phyloP scores from a whole-genome alignment of 2,888 invertebrate genomes.

The Linnaemya tessellans region DNA sequence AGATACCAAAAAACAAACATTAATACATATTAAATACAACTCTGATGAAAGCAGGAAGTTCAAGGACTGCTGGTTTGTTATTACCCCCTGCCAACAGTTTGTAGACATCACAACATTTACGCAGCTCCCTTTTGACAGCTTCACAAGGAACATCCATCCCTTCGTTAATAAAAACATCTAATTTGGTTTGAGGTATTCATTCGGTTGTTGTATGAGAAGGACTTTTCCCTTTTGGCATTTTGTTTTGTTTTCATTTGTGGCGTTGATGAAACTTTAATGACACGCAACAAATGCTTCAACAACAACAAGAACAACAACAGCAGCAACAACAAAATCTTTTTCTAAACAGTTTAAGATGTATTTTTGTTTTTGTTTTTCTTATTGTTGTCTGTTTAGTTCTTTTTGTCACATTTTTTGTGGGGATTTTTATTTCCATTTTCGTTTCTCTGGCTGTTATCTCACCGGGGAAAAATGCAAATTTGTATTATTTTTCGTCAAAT shows the following conservation, averaged over 20 bases:
- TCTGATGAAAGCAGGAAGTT: constrained; percentile 43
- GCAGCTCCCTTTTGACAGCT: constrained; percentile 32
- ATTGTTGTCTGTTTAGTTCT: constrained; percentile 27
- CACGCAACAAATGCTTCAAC: constrained; percentile 69
- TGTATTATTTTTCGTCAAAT: constrained; percentile 56
- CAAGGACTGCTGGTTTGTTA: constrained; percentile 55
- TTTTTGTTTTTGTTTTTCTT: constrained; percentile 34
- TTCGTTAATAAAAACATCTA: constrained; percentile 52
- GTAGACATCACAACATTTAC: constrained; percentile 5
- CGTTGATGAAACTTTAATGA: constrained; percentile 71
- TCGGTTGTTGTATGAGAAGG: not conserved
- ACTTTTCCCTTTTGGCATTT: constrained; percentile 57
- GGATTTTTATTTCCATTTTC: constrained; percentile 6
- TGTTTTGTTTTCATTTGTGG: constrained; percentile 72
- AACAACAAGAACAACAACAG: constrained; percentile 38
- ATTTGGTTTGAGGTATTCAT: constrained; percentile 45
- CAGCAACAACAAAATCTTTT: constrained; percentile 46
- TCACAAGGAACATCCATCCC: constrained; percentile 41
- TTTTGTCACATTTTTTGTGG: constrained; percentile 21
- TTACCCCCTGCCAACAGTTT: constrained; percentile 25
- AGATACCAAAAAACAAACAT: constrained; percentile 12
- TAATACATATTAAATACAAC: constrained; percentile 38
- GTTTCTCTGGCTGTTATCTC: constrained; percentile 16
- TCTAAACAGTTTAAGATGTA: constrained; percentile 68
- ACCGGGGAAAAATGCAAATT: constrained; percentile 56